These are phyloP conservation scores for Hartigia nigra DNA, from an alignment of 2,888 invertebrate genomes.

Conservation along the genomic window DNA sequence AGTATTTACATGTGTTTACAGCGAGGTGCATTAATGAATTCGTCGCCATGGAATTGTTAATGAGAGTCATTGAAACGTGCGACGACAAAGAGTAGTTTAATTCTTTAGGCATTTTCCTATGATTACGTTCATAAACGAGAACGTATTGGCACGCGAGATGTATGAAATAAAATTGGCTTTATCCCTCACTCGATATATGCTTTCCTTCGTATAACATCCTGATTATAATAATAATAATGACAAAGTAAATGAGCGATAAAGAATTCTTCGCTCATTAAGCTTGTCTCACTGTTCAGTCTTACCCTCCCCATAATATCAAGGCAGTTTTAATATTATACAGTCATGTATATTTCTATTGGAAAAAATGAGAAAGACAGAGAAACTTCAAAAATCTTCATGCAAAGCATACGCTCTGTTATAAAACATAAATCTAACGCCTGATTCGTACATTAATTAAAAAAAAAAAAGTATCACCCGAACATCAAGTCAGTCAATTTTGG, in stretches of 20 bases:
- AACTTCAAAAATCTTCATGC: slow-evolving; percentile 20
- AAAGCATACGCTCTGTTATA: slow-evolving; percentile 27
- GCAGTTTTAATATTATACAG: slow-evolving; percentile 25
- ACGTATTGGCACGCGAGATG: not conserved
- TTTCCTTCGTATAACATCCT: not conserved
- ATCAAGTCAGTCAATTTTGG: not conserved
- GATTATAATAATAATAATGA: no score
- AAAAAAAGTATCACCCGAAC: no score
- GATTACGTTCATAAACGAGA: not conserved
- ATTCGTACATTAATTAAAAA: not conserved
- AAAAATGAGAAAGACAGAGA: slow-evolving; percentile 14
- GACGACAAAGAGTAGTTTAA: not conserved
- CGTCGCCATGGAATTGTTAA: not conserved
- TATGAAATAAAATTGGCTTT: not conserved
- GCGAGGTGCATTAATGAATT: not conserved
- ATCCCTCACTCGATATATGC: not conserved
- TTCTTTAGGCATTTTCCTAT: not conserved
- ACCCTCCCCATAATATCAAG: not conserved
- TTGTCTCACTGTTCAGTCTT: not conserved
- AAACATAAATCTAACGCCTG: not conserved
- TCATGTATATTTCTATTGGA: slow-evolving; percentile 22
- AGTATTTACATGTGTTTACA: not conserved
- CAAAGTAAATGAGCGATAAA: not conserved
- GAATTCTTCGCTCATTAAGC: not conserved
- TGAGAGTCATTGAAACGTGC: not conserved